These are phyloP conservation scores for Hylomyscus alleni DNA, from an alignment of 2,797 vertebrate genomes.

Conservation along the genomic window DNA sequence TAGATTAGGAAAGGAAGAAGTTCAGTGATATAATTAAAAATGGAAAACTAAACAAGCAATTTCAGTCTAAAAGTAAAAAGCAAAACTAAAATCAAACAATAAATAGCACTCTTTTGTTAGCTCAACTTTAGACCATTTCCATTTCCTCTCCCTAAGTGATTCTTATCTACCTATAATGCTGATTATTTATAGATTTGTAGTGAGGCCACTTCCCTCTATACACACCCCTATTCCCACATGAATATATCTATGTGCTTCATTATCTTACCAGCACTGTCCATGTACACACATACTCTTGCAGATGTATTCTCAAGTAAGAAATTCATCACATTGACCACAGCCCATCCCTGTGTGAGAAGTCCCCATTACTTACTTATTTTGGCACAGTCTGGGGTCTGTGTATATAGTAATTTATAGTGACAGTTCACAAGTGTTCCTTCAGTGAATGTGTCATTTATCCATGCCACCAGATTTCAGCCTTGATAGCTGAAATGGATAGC, in stretches of 20 bases:
- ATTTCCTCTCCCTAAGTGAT: neutral
- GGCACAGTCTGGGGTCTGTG: neutral
- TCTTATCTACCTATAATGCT: slow-evolving; percentile 19
- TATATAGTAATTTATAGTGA: slow-evolving; percentile 14
- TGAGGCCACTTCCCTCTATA: neutral
- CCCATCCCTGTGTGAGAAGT: neutral
- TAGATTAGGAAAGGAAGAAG: too few species aligned
- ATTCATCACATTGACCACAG: neutral
- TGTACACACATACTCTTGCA: neutral
- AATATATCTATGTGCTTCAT: neutral
- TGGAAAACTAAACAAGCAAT: too few species aligned
- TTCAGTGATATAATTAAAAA: too few species aligned
- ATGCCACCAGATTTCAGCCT: slow-evolving; percentile 4
- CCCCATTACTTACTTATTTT: neutral
- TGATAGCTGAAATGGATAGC: neutral
- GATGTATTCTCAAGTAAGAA: neutral
- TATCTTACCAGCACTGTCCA: neutral
- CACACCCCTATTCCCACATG: neutral
- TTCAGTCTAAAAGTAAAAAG: neutral
- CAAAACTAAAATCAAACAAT: neutral
- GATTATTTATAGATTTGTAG: neutral
- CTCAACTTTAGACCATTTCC: neutral
- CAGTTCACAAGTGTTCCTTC: slow-evolving; percentile 45
- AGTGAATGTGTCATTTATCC: slow-evolving; percentile 49
- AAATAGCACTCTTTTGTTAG: neutral